Evolutionary conservation across 1,140 invertebrate genomes (phyloP).

Genomic region (Anadara kagoshimensis): DNA sequence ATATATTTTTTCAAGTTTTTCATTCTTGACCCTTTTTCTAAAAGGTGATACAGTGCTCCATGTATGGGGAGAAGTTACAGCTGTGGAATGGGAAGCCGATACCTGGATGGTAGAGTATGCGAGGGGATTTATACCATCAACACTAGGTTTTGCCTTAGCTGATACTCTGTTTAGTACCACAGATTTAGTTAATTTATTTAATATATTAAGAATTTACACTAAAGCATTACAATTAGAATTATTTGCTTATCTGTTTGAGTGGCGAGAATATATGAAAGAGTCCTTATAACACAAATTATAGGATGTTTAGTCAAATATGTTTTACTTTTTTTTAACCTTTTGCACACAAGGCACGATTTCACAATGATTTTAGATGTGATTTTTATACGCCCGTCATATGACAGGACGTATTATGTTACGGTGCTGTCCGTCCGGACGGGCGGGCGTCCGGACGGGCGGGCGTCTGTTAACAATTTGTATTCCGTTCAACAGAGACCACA

Average conservation of each 20-base stretch:
- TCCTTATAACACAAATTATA: slow-evolving; percentile 18
- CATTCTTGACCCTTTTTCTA: slow-evolving; percentile 25
- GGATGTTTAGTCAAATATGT: too few species aligned
- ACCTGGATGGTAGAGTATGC: slow-evolving; percentile 74
- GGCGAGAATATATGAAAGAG: slow-evolving; percentile 43
- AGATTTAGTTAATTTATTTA: slow-evolving; percentile 68
- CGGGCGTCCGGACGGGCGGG: too few species aligned
- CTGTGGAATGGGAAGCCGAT: slow-evolving; percentile 62
- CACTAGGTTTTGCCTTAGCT: slow-evolving; percentile 68
- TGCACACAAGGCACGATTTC: too few species aligned
- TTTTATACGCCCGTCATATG: too few species aligned
- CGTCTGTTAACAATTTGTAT: too few species aligned
- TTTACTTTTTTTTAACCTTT: too few species aligned
- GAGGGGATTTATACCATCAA: slow-evolving; percentile 71
- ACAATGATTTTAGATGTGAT: too few species aligned
- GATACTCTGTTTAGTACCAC: slow-evolving; percentile 70
- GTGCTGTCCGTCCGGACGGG: too few species aligned
- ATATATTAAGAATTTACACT: slow-evolving; percentile 65
- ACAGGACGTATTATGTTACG: too few species aligned
- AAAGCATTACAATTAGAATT: slow-evolving; percentile 64
- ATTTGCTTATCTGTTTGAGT: slow-evolving; percentile 47
- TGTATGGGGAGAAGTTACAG: slow-evolving; percentile 65
- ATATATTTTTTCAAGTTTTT: not conserved
- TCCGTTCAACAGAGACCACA: too few species aligned
- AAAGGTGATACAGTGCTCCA: slow-evolving; percentile 70